Percentiles rank a stretch among this genome's conserved stretches.
These are phyloP conservation scores for Trichomalopsis sarcophagae DNA, from an alignment of 1,140 invertebrate genomes.

Conservation along the genomic window DNA sequence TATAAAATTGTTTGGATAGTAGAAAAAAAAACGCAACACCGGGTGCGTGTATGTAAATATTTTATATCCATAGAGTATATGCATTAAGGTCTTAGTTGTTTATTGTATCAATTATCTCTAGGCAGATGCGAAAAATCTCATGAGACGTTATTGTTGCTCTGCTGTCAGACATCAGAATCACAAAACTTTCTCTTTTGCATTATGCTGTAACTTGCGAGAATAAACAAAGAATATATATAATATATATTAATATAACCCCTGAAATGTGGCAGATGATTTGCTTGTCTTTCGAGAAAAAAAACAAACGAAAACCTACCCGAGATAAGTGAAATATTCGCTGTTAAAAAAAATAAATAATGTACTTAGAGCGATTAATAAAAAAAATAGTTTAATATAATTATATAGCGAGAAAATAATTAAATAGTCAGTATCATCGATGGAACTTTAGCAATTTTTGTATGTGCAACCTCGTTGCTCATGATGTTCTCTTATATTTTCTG, in stretches of 20 bases:
- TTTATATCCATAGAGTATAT: slow-evolving; percentile 35
- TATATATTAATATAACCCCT: slow-evolving; percentile 21
- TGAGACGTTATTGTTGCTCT: slow-evolving; percentile 23
- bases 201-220: slow-evolving; percentile 11
- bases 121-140: slow-evolving; percentile 16
- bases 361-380: slow-evolving; percentile 44
- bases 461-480: slow-evolving; percentile 1
- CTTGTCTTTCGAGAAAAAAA: slow-evolving; percentile 6
- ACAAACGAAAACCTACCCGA: not conserved
- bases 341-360: slow-evolving; percentile 44
- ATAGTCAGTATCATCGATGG: slow-evolving; percentile 40
- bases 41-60: slow-evolving; percentile 50
- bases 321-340: slow-evolving; percentile 34
- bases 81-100: slow-evolving; percentile 45
- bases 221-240: slow-evolving; percentile 34
- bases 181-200: slow-evolving; percentile 31
- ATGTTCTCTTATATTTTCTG: slow-evolving; percentile 16
- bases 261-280: slow-evolving; percentile 15
- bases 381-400: slow-evolving; percentile 42
- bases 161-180: slow-evolving; percentile 28
- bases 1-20: slow-evolving; percentile 25
- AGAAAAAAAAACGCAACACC: slow-evolving; percentile 2
- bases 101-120: slow-evolving; percentile 7
- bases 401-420: slow-evolving; percentile 24
- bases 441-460: slow-evolving; percentile 33